Base-by-base conservation (phyloP, 2,797 vertebrate genomes). In the Hirundo rustica region DNA sequence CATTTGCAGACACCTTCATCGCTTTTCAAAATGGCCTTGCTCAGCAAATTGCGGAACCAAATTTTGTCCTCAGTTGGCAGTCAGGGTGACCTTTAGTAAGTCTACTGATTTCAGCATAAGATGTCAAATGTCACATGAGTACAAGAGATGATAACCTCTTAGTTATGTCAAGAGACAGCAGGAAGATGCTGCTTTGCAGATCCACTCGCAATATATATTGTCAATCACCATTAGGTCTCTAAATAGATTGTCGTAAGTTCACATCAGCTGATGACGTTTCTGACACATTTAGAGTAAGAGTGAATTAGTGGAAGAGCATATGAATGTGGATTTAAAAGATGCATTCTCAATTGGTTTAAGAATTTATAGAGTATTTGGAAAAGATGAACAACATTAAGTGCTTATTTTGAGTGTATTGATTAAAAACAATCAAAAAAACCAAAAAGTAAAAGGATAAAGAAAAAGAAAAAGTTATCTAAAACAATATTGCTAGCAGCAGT, bases 151-250 rank as follows among this genome's bases (percentile, higher is more conserved):
- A 47, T 18, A 57, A 36, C 16, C 16, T 54, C 68, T 62, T 10
- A 51, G 25, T 5, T 78, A 9, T 55, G 22, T 15, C 58, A 82
- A 51, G 58, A 93, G n/a, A 62, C 17, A 88, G 48, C 25, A 51
- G 29, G 22, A 84, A 78, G 34, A 40, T 27, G 6, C 3, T 66
- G 13, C 27, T 86, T 78, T 40, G 36, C 27, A 73, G 32, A 34
- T 72, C 8, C 10, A 45, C 27, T 72, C 0, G 0, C 40, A 57
- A 58, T 36, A 44, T 12, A 10, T 13, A 29, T 20, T 0, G 0
- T 23, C 13, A 16, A 73, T 68, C 51, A 66, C 32, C 72, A 80
- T 6, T 19, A 54, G 64, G 22, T 29, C 29, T 78, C 53, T 38
- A 68, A 85, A 84, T 51, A 58, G 8, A 22, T 25, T 75, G 16